Evolutionary conservation across 2,797 vertebrate species (phyloP).

Genomic region (Lacerta agilis): DNA sequence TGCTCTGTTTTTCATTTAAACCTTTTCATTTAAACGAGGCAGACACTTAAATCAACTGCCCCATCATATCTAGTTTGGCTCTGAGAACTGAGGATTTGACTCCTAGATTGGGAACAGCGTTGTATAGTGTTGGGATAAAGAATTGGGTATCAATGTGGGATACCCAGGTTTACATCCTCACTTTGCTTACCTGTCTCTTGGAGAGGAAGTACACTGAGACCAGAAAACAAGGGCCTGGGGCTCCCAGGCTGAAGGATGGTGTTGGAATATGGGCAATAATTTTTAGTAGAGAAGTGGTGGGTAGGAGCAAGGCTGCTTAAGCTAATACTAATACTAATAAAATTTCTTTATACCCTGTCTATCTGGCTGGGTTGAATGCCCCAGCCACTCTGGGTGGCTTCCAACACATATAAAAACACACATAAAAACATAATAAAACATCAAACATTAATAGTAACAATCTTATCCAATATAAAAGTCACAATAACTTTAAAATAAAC

Average conservation of each 20-base stretch:
- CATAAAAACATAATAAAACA: too few species aligned
- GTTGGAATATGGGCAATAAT: too few species aligned
- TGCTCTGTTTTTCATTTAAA: not conserved
- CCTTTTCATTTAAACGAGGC: not conserved
- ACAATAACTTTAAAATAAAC: too few species aligned
- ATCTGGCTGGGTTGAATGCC: too few species aligned
- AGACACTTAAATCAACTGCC: not conserved
- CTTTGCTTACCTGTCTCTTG: not conserved
- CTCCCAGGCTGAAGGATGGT: not conserved
- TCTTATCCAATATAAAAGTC: too few species aligned
- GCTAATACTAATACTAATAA: too few species aligned
- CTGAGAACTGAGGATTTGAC: not conserved
- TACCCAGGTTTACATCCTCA: too few species aligned
- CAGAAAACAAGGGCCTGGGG: not conserved
- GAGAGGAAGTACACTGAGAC: not conserved
- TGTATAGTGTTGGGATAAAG: not conserved
- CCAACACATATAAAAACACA: too few species aligned
- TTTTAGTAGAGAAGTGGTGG: not conserved
- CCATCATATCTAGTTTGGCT: not conserved
- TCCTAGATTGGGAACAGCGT: not conserved
- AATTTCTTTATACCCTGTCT: too few species aligned
- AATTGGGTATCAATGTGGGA: not conserved
- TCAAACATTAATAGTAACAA: too few species aligned
- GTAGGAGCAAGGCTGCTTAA: not conserved
- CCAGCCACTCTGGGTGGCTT: too few species aligned